Conservation (phyloP, 2,888 invertebrate species). For the Aphodius sticticus region DNA sequence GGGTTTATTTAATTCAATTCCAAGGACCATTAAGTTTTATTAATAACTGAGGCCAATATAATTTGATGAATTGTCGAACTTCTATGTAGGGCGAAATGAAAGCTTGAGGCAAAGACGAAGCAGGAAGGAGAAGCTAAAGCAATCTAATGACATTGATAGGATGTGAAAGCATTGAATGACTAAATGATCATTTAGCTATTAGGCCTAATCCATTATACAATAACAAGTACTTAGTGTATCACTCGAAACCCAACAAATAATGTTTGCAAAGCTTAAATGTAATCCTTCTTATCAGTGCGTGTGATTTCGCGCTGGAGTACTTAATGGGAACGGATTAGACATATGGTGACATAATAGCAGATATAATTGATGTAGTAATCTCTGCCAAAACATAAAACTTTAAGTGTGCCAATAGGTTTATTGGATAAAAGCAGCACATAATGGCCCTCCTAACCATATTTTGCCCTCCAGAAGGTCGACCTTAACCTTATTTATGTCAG, state of each 20-base stretch:
- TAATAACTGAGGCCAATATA: too few species aligned
- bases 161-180: too few species aligned
- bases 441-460: slow-evolving; percentile 8
- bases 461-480: neutral
- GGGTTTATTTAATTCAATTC: neutral
- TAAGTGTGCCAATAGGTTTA: too few species aligned
- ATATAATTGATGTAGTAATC: slow-evolving; percentile 16
- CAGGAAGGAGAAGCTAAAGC: too few species aligned
- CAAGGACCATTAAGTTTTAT: too few species aligned
- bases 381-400: slow-evolving; percentile 5
- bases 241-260: neutral
- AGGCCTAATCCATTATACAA: neutral
- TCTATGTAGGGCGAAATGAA: too few species aligned
- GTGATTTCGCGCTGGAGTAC: slow-evolving; percentile 15
- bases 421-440: neutral
- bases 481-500: slow-evolving; percentile 19
- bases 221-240: neutral
- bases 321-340: slow-evolving; percentile 15
- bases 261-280: neutral
- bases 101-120: too few species aligned
- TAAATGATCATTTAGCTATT: neutral
- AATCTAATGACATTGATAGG: too few species aligned
- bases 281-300: slow-evolving; percentile 11
- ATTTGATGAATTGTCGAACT: too few species aligned
- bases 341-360: slow-evolving; percentile 20